Base-by-base conservation (phyloP, 1,140 invertebrate genomes). In the Drosophila pandora region DNA sequence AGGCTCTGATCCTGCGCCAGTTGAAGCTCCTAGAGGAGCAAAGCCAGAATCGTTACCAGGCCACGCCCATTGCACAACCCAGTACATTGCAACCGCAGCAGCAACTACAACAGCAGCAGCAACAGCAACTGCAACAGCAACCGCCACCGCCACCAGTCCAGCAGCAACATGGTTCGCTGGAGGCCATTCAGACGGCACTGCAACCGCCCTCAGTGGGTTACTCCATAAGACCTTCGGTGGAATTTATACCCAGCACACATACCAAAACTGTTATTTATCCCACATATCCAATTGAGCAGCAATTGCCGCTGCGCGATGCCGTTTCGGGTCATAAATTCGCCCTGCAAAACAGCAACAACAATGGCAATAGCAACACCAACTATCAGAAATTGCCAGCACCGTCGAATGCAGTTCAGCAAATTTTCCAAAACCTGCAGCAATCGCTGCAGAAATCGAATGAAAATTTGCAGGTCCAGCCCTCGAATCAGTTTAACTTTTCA, bases 1-100 rank as follows among this genome's bases (percentile, higher is more conserved):
- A 95, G 78, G 95, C 95, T 75, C 94, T 95, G 41, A 94, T 95
- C 70, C 92, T 95, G 57, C 91, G 95, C 9, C 90, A 94, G 67
- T 93, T 94, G 71, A 94, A 95, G 78, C 93, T 95, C 60, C 80
- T 94, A 1, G 93, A 93, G 50, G 93, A 94, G 55, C 92, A 94
- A 55, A 93, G 93, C n/a, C 92, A 94, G 34, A 85, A 61, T 30
- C 80, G 69, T 87, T 90, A 64, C 59, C 84, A 82, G 22, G 56
- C 69, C 21, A 55, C 71, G 12, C 76, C 79, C n/a, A 70, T 83
- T 76, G 77, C 81, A 48, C 72, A 82, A 89, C 67, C 90, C 47
- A 89, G 84, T 59, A 88, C 79, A 32, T 55, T 88, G 64, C 75
- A 83, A 32, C 72, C 80, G 23, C 73, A 68, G 25, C 75, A 78